Evolutionary conservation across 2,113 vertebrate genomes (phyloP).

Genomic region (Amia ocellicauda): DNA sequence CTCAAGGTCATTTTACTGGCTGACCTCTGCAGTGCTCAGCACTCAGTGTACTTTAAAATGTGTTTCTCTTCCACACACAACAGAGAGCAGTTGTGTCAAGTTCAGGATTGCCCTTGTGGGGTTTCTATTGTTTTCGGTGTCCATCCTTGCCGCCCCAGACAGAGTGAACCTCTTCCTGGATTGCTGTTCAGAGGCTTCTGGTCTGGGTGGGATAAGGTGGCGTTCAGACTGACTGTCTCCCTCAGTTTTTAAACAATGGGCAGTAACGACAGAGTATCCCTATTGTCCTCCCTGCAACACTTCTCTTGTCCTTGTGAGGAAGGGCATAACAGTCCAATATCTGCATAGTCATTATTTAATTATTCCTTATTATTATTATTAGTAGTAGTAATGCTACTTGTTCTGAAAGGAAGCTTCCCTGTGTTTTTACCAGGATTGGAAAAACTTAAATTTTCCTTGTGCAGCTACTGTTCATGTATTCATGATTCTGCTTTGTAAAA

Average conservation of each 20-base stretch:
- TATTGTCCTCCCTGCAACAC: constrained; percentile 56
- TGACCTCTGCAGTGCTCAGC: constrained; percentile 32
- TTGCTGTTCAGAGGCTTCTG: constrained; percentile 50
- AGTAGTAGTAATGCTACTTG: too few species aligned
- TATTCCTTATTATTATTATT: too few species aligned
- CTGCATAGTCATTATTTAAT: too few species aligned
- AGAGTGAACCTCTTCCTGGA: constrained; percentile 68
- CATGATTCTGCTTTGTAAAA: too few species aligned
- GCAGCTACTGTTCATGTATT: too few species aligned
- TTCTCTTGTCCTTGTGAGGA: too few species aligned
- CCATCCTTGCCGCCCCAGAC: constrained; percentile 27
- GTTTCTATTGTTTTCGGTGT: constrained; percentile 30
- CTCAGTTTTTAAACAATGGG: constrained; percentile 43
- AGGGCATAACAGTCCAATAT: too few species aligned
- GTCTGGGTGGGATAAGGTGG: constrained; percentile 39
- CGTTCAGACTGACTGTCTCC: constrained; percentile 68
- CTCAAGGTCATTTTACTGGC: constrained; percentile 36
- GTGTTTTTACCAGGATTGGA: too few species aligned
- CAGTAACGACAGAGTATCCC: constrained; percentile 45
- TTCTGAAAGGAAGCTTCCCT: too few species aligned
- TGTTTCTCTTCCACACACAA: constrained; percentile 27
- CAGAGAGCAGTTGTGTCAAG: constrained; percentile 1
- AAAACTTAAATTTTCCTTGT: too few species aligned
- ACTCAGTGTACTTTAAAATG: neutral
- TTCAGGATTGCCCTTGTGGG: constrained; percentile 30